These are phyloP conservation scores for Drosophila peninsularis DNA, from an alignment of 2,888 invertebrate genomes.

Conservation along the genomic window DNA sequence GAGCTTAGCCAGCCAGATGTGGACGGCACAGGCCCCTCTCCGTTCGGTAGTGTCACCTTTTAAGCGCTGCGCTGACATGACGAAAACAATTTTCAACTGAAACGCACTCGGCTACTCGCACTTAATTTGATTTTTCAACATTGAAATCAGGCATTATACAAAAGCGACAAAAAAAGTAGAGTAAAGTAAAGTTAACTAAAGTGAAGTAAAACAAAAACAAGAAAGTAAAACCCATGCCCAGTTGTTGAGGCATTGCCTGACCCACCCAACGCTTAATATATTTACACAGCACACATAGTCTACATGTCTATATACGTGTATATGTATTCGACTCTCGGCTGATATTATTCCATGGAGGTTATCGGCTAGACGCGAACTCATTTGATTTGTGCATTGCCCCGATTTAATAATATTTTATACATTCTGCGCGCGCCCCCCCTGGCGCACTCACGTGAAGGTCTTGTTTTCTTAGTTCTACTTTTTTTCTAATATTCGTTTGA, in stretches of 20 bases:
- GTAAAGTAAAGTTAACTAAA: conserved; percentile 7
- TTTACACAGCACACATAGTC: conserved; percentile 13
- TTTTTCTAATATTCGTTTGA: conserved; percentile 6
- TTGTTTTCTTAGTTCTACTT: conserved; percentile 16
- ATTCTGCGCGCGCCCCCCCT: conserved; percentile 3
- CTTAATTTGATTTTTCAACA: conserved; percentile 46
- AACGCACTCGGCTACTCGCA: conserved; percentile 35
- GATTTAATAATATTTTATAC: conserved; percentile 26
- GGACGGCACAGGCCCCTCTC: conserved; percentile 22
- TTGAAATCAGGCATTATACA: conserved; percentile 52
- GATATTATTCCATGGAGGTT: conserved; percentile 70
- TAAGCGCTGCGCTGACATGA: conserved; percentile 54
- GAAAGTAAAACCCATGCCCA: conserved; percentile 6
- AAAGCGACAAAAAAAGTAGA: conserved; percentile 10
- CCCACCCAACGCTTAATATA: conserved; percentile 33
- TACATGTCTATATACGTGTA: not conserved
- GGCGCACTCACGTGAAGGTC: conserved; percentile 2
- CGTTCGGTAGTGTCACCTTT: conserved; percentile 62
- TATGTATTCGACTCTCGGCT: conserved; percentile 27
- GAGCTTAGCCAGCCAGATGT: conserved; percentile 27
- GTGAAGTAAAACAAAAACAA: conserved; percentile 1
- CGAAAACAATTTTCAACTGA: conserved; percentile 43
- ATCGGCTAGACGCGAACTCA: conserved; percentile 69
- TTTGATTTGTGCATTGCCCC: conserved; percentile 58
- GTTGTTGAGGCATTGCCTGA: too few relatives aligned